phyloP scores from a whole-genome alignment of 2,888 invertebrate genomes.

The Zeuzera pyrina region DNA sequence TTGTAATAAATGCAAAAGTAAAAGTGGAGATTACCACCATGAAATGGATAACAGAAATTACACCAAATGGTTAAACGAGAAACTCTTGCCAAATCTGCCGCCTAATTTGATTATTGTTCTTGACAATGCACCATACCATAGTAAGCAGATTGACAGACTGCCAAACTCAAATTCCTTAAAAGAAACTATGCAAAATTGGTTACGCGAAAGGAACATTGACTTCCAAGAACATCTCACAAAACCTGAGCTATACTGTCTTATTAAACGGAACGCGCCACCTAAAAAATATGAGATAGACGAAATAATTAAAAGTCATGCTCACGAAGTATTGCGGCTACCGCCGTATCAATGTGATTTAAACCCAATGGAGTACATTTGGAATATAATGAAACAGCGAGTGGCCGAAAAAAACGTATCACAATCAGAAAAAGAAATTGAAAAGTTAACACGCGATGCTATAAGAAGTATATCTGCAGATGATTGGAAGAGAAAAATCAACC shows the following conservation, averaged over 20 bases:
- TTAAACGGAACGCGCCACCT: constrained; percentile 10
- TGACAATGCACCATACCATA: constrained; percentile 16
- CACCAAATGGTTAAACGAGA: constrained; percentile 18
- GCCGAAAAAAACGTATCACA: constrained; percentile 21
- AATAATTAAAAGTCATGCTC: constrained; percentile 9
- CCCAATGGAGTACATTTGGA: constrained; percentile 18
- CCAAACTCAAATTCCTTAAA: constrained; percentile 4
- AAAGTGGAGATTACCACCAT: no score
- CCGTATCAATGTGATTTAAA: constrained; percentile 9
- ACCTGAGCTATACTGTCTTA: constrained; percentile 6
- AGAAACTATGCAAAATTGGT: constrained; percentile 14
- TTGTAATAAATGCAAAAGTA: no score
- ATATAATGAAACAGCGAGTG: constrained; percentile 21
- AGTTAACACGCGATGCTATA: constrained; percentile 14
- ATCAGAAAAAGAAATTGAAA: constrained; percentile 20
- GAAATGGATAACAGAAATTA: constrained; percentile 11
- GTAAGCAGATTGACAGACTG: constrained; percentile 9
- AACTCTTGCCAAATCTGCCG: constrained; percentile 18
- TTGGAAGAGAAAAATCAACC: constrained; percentile 17
- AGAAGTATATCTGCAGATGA: constrained; percentile 13
- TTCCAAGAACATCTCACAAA: constrained; percentile 16
- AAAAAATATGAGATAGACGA: constrained; percentile 15
- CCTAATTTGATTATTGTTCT: constrained; percentile 15
- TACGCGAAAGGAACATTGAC: constrained; percentile 11
- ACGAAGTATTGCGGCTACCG: constrained; percentile 3